Conservation (phyloP, 1,140 invertebrate genomes). For the Trachymyrmex septentrionalis region DNA sequence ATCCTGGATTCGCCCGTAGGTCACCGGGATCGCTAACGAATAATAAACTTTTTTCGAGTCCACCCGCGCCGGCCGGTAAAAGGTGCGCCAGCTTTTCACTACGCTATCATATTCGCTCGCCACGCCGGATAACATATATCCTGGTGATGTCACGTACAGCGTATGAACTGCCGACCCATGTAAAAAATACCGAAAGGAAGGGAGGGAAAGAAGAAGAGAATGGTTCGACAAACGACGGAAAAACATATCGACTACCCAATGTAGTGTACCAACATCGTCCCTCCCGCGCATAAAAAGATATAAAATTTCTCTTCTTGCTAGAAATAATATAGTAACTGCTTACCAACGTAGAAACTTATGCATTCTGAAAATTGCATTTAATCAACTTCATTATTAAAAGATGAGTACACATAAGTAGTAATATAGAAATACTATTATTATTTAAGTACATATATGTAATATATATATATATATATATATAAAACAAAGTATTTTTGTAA, state of each 20-base stretch:
- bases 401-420: neutral
- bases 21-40: constrained; percentile 49
- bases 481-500: neutral
- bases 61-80: neutral
- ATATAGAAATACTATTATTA: neutral
- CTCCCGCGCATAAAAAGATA: neutral
- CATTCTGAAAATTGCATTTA: neutral
- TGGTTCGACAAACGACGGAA: constrained; percentile 34
- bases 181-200: constrained; percentile 40
- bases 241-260: constrained; percentile 19
- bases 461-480: neutral
- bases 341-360: neutral
- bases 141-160: constrained; percentile 52
- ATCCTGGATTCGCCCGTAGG: neutral
- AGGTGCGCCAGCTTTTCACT: constrained; percentile 49
- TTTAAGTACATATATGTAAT: too few relatives aligned
- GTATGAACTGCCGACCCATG: constrained; percentile 37
- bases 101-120: constrained; percentile 47
- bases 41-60: constrained; percentile 50
- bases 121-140: constrained; percentile 38
- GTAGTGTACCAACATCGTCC: neutral
- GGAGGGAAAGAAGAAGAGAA: constrained; percentile 27
- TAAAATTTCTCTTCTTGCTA: neutral
- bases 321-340: neutral
- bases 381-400: neutral